Evolutionary conservation across 2,888 invertebrate genomes (phyloP), one percentile per base, ranked within the genome.

Genomic region (Melinaea menophilus): DNA sequence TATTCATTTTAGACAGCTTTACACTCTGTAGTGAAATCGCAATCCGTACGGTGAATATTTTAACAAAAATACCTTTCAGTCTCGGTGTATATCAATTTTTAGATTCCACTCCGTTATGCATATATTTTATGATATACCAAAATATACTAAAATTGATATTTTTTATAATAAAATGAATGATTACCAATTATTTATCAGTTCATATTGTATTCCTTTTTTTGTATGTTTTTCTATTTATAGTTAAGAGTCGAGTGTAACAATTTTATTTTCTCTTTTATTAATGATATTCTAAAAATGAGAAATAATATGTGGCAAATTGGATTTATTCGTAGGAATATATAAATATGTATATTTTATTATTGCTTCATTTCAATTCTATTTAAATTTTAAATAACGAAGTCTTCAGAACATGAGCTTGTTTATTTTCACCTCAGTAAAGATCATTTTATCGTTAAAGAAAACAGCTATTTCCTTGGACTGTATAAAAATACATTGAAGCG

Each of bases 1-100:
- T 66, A 65, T 68, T 66, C 65, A 69, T 69, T 68, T 69, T 65
- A 56, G 62, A 61, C 66, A 13, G 58, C 61, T 65, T 51, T 62
- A 48, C 58, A 7, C n/a, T 48, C n/a, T 41, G 11, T 41, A 41
- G 41, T 31, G 48, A 48, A 22, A 22, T n/a, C 22, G 22, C 22
- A 48, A n/a, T 48, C 13, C 48, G 5, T 48, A 48, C 13, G 22
- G 48, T 48, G 51, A 51, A 51, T 51, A 51, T 51, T 51, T 51
- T 51, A 41, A 51, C 51, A 31, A 51, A 51, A 51, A 51, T 51
- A 51, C 7, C 11, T 48, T 48, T 22, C 7, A 5, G 5, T 7
- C 22, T 5, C 5, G 22, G 22, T 31, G 22, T 51, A n/a, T 51
- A 31, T 31, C 41, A 51, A 51, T 51, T 9, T 51, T 31, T 51